Conservation (phyloP, 2,888 invertebrate genomes). For the Heliconius charithonia region DNA sequence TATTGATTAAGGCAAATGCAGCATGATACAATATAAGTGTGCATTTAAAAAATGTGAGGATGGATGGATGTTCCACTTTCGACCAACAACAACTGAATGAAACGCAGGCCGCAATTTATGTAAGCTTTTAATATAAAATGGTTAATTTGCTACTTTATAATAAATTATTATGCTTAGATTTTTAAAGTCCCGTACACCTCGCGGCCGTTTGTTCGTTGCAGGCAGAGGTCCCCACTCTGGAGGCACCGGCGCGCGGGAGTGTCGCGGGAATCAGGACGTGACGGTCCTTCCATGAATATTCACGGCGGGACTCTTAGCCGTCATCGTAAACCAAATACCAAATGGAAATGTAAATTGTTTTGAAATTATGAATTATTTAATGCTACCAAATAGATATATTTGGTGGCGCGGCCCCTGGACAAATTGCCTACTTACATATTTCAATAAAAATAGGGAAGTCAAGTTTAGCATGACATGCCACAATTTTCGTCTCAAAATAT, state of each 20-base stretch:
- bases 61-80: too few relatives aligned
- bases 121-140: too few relatives aligned
- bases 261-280: slow-evolving; percentile 22
- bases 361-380: slow-evolving; percentile 32
- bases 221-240: background rate
- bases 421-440: background rate
- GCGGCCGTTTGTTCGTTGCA: background rate
- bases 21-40: too few relatives aligned
- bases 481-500: too few relatives aligned
- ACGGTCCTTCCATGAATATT: slow-evolving; percentile 30
- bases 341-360: slow-evolving; percentile 29
- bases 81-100: too few relatives aligned
- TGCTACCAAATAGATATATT: background rate
- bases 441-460: background rate
- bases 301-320: slow-evolving; percentile 24
- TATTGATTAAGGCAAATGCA: too few relatives aligned
- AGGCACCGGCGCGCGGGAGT: background rate
- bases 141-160: background rate
- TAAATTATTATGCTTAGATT: background rate
- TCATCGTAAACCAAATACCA: slow-evolving; percentile 28
- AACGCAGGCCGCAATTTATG: too few relatives aligned
- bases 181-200: background rate
- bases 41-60: too few relatives aligned
- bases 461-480: background rate
- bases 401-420: background rate